phyloP scores from a whole-genome alignment of 2,888 invertebrate genomes.

The Diarsia brunnea region DNA sequence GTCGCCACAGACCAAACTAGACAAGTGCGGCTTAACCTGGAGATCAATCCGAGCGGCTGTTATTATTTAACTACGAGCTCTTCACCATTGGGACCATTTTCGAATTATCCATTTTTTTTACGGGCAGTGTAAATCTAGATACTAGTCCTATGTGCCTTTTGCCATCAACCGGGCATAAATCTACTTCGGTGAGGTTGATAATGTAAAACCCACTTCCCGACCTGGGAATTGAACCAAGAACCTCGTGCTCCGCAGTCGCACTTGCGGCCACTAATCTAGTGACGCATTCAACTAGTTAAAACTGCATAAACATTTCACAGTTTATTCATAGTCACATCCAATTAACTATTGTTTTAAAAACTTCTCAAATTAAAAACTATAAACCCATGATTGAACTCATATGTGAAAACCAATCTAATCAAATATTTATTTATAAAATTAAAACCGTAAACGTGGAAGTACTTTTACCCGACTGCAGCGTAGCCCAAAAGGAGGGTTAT shows the following conservation, averaged over 20 bases:
- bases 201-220: not conserved
- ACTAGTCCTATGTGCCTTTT: too few relatives aligned
- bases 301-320: not conserved
- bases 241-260: not conserved
- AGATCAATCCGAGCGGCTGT: too few relatives aligned
- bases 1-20: too few relatives aligned
- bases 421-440: not conserved
- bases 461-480: not conserved
- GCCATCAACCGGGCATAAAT: not conserved
- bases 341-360: conserved; percentile 41
- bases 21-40: too few relatives aligned
- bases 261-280: not conserved
- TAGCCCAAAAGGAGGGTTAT: not conserved
- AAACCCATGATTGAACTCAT: conserved; percentile 19
- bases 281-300: not conserved
- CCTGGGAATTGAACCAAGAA: not conserved
- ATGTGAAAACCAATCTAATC: not conserved
- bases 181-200: not conserved
- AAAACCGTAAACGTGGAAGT: not conserved
- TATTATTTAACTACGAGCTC: too few relatives aligned
- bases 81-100: too few relatives aligned
- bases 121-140: too few relatives aligned
- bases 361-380: conserved; percentile 26
- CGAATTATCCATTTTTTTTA: too few relatives aligned
- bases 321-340: conserved; percentile 4